A percentile compares a stretch with the other conserved stretches of the same genome.
These are phyloP conservation scores for Leucoraja erinaceus DNA, from an alignment of 2,113 vertebrate genomes.

Conservation along the genomic window DNA sequence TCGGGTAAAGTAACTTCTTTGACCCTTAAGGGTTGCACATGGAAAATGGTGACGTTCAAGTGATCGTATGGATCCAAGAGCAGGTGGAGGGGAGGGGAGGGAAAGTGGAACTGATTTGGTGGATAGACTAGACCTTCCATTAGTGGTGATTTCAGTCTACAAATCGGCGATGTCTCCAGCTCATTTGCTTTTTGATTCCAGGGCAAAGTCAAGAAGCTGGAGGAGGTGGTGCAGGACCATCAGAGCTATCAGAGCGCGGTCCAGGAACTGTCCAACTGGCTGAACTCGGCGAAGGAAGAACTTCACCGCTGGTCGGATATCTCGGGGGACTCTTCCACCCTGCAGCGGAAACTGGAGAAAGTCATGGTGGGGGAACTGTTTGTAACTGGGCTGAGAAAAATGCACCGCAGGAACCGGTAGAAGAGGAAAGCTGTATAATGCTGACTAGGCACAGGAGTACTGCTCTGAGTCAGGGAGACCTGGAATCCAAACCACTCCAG, in stretches of 20 bases:
- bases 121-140: not conserved
- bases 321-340: conserved; percentile 70
- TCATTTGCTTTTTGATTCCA: conserved; percentile 40
- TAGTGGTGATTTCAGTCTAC: not conserved
- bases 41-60: too few species aligned
- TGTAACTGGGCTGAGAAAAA: too few species aligned
- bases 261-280: conserved; percentile 89
- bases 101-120: not conserved
- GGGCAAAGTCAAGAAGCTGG: conserved; percentile 79
- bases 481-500: not conserved
- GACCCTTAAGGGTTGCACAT: not conserved
- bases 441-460: not conserved
- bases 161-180: not conserved
- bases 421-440: not conserved
- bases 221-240: conserved; percentile 84
- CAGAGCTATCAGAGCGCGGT: conserved; percentile 84
- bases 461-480: not conserved
- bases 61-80: too few species aligned
- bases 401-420: too few species aligned
- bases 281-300: conserved; percentile 90
- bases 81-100: not conserved
- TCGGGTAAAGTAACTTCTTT: not conserved
- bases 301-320: conserved; percentile 87
- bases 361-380: conserved; percentile 70
- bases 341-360: conserved; percentile 76